Evolutionary conservation across 2,888 invertebrate genomes (phyloP).

Genomic region (Agrochola macilenta): DNA sequence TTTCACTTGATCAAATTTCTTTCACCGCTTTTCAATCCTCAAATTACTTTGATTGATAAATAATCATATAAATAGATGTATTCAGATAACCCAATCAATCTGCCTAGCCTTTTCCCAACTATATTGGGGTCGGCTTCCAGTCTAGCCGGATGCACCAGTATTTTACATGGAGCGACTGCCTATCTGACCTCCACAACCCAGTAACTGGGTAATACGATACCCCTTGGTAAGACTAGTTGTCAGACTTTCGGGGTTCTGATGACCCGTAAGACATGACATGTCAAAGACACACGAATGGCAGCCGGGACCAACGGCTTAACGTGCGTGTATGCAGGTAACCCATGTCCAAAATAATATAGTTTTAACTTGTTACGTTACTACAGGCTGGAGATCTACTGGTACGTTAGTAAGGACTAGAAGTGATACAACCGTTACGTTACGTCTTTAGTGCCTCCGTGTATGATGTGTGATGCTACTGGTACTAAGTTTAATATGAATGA

Average conservation of each 20-base stretch:
- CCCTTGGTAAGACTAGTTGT: too few relatives aligned
- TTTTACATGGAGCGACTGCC: too few relatives aligned
- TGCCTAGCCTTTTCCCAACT: too few relatives aligned
- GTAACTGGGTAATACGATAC: too few relatives aligned
- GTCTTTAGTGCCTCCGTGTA: constrained; percentile 58
- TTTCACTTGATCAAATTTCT: not conserved
- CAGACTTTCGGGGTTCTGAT: too few relatives aligned
- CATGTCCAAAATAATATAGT: constrained; percentile 23
- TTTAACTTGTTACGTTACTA: constrained; percentile 17
- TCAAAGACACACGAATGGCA: too few relatives aligned
- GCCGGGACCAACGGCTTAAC: too few relatives aligned
- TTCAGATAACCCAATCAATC: constrained; percentile 28
- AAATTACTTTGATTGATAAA: not conserved
- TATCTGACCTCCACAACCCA: too few relatives aligned
- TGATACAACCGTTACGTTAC: constrained; percentile 23
- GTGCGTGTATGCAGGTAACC: constrained; percentile 15
- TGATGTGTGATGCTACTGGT: constrained; percentile 13
- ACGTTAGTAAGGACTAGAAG: constrained; percentile 60
- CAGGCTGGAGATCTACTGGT: constrained; percentile 46
- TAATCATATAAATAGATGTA: not conserved
- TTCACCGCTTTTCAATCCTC: not conserved
- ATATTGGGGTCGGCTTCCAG: too few relatives aligned
- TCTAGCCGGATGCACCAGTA: too few relatives aligned
- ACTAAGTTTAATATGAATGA: constrained; percentile 1
- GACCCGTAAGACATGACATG: too few relatives aligned